A percentile compares a stretch with the other conserved stretches of the same genome.
These are phyloP conservation scores for Epinotia brunnichana DNA, from an alignment of 2,888 invertebrate genomes.

Conservation along the genomic window DNA sequence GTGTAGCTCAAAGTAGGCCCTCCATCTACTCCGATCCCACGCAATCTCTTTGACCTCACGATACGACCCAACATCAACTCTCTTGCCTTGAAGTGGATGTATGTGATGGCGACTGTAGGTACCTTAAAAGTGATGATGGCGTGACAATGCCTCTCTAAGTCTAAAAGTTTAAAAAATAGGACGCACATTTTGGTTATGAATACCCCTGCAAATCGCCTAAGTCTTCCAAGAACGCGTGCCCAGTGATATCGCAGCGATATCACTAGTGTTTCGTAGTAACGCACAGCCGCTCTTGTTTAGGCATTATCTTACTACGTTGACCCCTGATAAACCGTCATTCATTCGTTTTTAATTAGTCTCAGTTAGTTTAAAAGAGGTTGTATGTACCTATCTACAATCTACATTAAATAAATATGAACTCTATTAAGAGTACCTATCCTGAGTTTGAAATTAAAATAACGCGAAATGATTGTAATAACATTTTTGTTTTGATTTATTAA, in stretches of 20 bases:
- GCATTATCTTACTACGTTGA: constrained; percentile 27
- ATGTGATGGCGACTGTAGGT: too few relatives aligned
- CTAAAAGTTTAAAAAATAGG: too few relatives aligned
- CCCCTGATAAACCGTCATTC: constrained; percentile 20
- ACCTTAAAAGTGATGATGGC: too few relatives aligned
- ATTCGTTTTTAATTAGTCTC: constrained; percentile 16
- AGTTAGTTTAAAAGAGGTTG: neutral
- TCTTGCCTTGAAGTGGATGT: too few relatives aligned
- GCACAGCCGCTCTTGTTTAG: constrained; percentile 20
- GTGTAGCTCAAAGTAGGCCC: too few relatives aligned
- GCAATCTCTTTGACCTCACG: too few relatives aligned
- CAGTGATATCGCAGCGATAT: too few relatives aligned
- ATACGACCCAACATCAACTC: too few relatives aligned
- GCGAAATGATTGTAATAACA: neutral
- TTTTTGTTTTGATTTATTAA: neutral
- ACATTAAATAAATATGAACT: neutral
- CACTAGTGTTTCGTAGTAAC: constrained; percentile 4
- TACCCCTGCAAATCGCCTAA: neutral
- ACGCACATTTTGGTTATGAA: too few relatives aligned
- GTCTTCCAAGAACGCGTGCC: neutral
- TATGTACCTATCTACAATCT: neutral
- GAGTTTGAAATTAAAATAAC: neutral
- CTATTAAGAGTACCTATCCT: neutral
- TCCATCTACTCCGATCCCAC: too few relatives aligned
- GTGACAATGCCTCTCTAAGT: too few relatives aligned